Evolutionary conservation across 2,113 vertebrate genomes (phyloP), one percentile per base, ranked within the genome.

Genomic region (Pithys albifrons): DNA sequence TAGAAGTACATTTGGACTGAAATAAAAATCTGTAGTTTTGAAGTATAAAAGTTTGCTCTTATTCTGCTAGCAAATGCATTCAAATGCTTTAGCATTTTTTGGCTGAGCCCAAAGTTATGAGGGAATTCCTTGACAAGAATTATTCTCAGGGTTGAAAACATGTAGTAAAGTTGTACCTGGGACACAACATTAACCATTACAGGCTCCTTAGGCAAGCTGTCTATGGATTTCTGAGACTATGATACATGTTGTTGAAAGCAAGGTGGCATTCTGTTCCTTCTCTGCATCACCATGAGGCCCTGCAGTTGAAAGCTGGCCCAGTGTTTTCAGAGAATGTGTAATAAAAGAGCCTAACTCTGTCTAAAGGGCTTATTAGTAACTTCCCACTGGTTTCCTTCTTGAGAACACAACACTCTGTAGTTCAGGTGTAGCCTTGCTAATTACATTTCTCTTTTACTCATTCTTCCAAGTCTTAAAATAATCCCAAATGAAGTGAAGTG

Each of bases 391-490:
- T 67, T 95, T 85, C 46, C 55, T 84, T 29, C 65, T 71, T 71
- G 52, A 67, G 29, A 91, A 71, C 45, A 62, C 24, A 83, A 43
- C 5, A 25, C 9, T 51, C 5, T 14, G 27, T 46, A 55, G 46
- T 77, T 88, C 3, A 31, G 39, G 33, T 90, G 72, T 64, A 85
- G 39, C 29, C 52, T 52, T 67, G 43, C 24, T 90, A 93, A 83
- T 62, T 59, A 43, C 43, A 37, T 88, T 82, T 62, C 59, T 86
- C 29, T 85, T 83, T 75, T 31, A 71, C 23, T 85, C 27, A 8
- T 70, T 88, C 72, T 93, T 88, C 51, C 69, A 74, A 83, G 43
- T 33, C 69, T 64, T 58, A 66, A 89, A 94, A 95, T 70, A 93
- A 90, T 59, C 62, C 58, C 71, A 74, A 83, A 84, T 48, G 85